Evolutionary conservation across 2,797 vertebrate genomes (phyloP), one percentile per base, ranked within the genome.

Genomic region (Schizothorax lantsangensis): DNA sequence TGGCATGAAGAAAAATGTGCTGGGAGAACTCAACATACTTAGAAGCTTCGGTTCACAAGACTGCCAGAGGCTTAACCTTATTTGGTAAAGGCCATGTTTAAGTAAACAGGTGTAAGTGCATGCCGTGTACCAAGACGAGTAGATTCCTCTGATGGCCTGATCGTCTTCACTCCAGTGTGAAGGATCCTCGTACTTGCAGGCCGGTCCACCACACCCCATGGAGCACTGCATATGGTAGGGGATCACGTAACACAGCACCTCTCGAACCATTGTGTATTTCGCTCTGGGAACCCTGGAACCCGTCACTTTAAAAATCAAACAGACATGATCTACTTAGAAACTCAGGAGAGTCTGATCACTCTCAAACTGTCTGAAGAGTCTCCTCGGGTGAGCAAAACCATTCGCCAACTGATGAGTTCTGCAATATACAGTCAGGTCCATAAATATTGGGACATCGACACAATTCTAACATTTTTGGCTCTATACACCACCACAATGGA

Each of bases 141-240:
- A 99, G 89, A 99, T 94, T 69, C 98, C 98, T 90, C 93, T 96
- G 69, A 99, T 93, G 83, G 97, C 98, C 93, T 99, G 98, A 1
- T 98, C 93, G 79, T 96, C 95, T 6, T 97, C 96, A 3, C 95
- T 96, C 98, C 98, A 99, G 84, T 95, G 95, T 30, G 93, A 89
- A 0, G 98, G 97, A 84, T 97, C 98, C 91, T 99, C 98, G 2
- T 99, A 99, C 91, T 99, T 99, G 97, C 98, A 99, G 1, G 93
- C 94, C 74, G 93, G 96, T 2, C 98, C 98, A 7, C 98, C 97
- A 54, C 98, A 99, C 0, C 97, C 96, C 77, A 99, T 93, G 0
- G 97, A 98, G 86, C 98, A 99, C 72, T 98, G 98, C 96, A 99
- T 89, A 87, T 96, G 95, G 47, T 93, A 95, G 0, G 98, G 98